phyloP scores from a whole-genome alignment of 1,140 invertebrate genomes.

The Aphelinus certus region DNA sequence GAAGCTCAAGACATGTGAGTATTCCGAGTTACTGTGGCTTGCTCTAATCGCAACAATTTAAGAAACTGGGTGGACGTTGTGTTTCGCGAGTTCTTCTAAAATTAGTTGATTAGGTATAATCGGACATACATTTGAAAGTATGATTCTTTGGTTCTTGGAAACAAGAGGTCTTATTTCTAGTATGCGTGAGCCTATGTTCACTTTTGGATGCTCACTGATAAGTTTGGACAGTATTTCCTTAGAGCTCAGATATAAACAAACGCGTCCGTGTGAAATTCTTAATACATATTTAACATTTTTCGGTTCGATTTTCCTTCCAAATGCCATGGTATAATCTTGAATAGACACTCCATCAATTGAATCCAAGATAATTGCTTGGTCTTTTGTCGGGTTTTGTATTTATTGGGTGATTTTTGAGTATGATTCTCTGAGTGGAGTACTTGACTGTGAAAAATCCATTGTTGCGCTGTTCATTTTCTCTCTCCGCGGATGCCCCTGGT shows the following conservation, averaged over 20 bases:
- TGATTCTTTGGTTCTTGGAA: constrained; percentile 36
- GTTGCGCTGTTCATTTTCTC: too few species aligned
- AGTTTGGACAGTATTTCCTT: constrained; percentile 31
- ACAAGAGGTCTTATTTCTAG: constrained; percentile 34
- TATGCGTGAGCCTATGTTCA: constrained; percentile 23
- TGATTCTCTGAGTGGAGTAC: too few species aligned
- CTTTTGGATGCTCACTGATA: constrained; percentile 17
- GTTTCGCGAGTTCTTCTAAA: too few species aligned
- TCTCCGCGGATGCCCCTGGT: too few species aligned
- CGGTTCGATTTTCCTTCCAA: constrained; percentile 29
- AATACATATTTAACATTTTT: constrained; percentile 34
- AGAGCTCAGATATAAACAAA: constrained; percentile 38
- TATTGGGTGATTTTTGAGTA: constrained; percentile 3
- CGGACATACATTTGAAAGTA: constrained; percentile 24
- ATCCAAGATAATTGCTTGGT: too few species aligned
- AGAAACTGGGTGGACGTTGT: too few species aligned
- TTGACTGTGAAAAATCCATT: too few species aligned
- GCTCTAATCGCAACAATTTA: too few species aligned
- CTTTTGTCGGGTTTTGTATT: background rate
- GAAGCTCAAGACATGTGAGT: too few species aligned
- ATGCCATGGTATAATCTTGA: background rate
- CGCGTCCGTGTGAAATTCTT: background rate
- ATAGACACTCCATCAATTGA: too few species aligned
- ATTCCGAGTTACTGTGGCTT: too few species aligned
- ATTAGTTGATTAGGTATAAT: too few species aligned